A percentile compares a stretch with the other conserved stretches of the same genome.
Conservation (phyloP, 1,140 invertebrate genomes). For the Wiebesia pumilae region DNA sequence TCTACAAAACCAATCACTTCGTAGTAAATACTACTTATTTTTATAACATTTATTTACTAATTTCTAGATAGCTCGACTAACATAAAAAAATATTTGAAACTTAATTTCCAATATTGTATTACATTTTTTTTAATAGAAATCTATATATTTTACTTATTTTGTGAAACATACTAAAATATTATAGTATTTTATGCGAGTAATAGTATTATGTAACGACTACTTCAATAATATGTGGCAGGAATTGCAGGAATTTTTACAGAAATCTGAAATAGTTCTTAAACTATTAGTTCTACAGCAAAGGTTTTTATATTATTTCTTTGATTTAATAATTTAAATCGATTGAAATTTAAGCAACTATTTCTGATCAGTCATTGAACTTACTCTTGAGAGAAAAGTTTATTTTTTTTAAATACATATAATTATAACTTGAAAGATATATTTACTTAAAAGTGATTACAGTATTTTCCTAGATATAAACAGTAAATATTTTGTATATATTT, state of each 20-base stretch:
- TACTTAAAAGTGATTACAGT: conserved; percentile 24
- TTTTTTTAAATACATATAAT: conserved; percentile 8
- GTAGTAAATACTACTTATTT: not conserved
- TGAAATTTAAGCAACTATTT: conserved; percentile 9
- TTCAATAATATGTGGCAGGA: not conserved
- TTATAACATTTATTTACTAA: not conserved
- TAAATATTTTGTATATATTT: conserved; percentile 36
- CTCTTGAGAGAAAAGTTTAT: conserved; percentile 3
- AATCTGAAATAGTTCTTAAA: not conserved
- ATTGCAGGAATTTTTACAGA: not conserved
- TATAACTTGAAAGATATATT: conserved; percentile 11
- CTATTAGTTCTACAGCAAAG: not conserved
- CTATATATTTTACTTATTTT: not conserved
- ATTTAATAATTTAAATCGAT: not conserved
- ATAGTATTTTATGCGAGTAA: not conserved
- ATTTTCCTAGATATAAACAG: conserved; percentile 4
- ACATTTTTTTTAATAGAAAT: not conserved
- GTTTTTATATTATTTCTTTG: conserved; percentile 9
- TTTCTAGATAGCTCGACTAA: conserved; percentile 1
- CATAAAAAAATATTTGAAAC: not conserved
- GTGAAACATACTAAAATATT: not conserved
- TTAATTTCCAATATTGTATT: not conserved
- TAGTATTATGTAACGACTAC: not conserved
- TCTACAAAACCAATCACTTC: not conserved
- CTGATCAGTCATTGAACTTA: conserved; percentile 33